Evolutionary conservation across 2,113 vertebrate genomes (phyloP).

Genomic region (Caranx melampygus): DNA sequence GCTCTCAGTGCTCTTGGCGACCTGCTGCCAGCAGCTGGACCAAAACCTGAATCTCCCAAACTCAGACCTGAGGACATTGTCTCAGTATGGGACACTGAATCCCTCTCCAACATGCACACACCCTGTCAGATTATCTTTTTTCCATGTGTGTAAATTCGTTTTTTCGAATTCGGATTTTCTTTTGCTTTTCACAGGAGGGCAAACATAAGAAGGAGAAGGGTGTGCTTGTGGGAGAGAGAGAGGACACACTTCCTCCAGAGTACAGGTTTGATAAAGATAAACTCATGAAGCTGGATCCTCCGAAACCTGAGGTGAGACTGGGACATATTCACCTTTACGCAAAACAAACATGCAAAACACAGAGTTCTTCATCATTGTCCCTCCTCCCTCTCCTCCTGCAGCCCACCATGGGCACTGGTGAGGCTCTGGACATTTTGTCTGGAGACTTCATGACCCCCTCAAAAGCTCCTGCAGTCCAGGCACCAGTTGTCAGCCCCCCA

Average conservation of each 20-base stretch:
- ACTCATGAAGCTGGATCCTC: conserved; percentile 62
- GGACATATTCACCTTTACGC: neutral
- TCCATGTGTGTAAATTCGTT: neutral
- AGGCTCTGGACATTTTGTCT: conserved; percentile 80
- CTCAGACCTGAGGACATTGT: conserved; percentile 77
- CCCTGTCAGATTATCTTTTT: neutral
- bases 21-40: conserved; percentile 56
- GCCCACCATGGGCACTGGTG: conserved; percentile 71
- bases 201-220: conserved; percentile 69
- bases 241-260: conserved; percentile 71
- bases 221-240: conserved; percentile 80
- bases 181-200: conserved; percentile 65
- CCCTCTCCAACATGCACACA: neutral
- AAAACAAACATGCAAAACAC: neutral
- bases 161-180: neutral
- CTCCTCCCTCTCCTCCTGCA: conserved; percentile 30
- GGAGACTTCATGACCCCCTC: conserved; percentile 65
- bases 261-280: conserved; percentile 77
- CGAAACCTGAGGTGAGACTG: conserved; percentile 71
- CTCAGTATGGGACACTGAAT: conserved; percentile 53
- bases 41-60: conserved; percentile 68
- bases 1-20: conserved; percentile 73
- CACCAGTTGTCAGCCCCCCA: conserved; percentile 40
- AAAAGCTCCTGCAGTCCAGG: conserved; percentile 66
- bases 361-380: neutral